Percentiles rank a stretch among this genome's conserved stretches.
These are phyloP conservation scores for Pseudococcus viburni DNA, from an alignment of 2,888 invertebrate species.

Conservation along the genomic window DNA sequence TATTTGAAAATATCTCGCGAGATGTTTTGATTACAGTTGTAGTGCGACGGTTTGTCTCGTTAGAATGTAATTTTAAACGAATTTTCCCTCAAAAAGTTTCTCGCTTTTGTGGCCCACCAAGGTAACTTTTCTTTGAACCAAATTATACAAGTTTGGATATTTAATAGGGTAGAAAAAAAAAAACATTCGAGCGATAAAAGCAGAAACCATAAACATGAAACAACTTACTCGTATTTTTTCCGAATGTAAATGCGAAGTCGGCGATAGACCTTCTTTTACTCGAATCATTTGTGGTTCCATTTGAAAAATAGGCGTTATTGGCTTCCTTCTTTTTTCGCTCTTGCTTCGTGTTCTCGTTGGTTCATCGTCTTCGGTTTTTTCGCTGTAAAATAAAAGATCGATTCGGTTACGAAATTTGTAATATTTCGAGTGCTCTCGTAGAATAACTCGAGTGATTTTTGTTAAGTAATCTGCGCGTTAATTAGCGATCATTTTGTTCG, in stretches of 20 bases:
- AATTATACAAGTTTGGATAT: background rate
- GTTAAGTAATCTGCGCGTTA: background rate
- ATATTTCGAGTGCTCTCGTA: background rate
- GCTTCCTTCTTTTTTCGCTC: conserved; percentile 56
- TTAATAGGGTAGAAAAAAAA: background rate
- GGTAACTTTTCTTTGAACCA: background rate
- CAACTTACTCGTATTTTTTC: conserved; percentile 66
- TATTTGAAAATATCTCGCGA: conserved; percentile 22
- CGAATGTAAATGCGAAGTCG: conserved; percentile 66
- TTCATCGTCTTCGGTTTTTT: conserved; percentile 63
- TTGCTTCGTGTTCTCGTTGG: conserved; percentile 48
- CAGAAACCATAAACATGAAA: conserved; percentile 14
- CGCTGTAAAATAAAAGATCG: conserved; percentile 39
- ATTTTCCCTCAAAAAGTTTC: background rate
- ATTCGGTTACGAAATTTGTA: background rate
- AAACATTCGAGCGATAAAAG: background rate
- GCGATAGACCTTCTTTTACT: conserved; percentile 63
- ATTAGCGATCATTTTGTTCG: conserved; percentile 12
- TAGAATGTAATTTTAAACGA: background rate
- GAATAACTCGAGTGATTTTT: background rate
- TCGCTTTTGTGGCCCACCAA: background rate
- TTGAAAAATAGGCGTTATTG: conserved; percentile 58
- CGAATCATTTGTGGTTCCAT: conserved; percentile 66
- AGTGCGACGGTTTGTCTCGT: background rate
- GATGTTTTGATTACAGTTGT: background rate